A percentile compares a stretch with the other conserved stretches of the same genome.
These are phyloP conservation scores for Oncopeltus fasciatus DNA, from an alignment of 1,140 invertebrate genomes.

Conservation along the genomic window DNA sequence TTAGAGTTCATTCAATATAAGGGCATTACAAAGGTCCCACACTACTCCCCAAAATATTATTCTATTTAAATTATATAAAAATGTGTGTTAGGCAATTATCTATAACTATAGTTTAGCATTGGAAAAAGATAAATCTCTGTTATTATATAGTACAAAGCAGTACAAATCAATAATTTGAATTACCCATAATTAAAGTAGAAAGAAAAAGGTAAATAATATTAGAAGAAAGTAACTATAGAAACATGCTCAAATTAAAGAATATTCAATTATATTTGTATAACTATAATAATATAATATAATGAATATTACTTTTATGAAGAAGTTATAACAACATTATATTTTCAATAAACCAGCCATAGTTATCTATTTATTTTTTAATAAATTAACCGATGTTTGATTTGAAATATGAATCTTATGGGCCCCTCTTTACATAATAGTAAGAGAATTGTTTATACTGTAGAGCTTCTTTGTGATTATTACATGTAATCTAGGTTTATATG, in stretches of 20 bases:
- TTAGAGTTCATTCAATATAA: too few species aligned
- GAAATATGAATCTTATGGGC: neutral
- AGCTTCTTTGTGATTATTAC: too few species aligned
- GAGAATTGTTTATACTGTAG: too few species aligned
- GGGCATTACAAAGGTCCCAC: too few species aligned
- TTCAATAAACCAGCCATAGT: neutral
- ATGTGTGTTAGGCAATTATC: too few species aligned
- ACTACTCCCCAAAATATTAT: too few species aligned
- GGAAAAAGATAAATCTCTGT: too few species aligned
- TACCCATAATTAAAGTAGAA: neutral
- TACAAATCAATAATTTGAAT: neutral
- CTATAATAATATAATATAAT: neutral
- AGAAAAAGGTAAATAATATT: neutral
- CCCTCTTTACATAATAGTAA: too few species aligned
- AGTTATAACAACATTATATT: neutral
- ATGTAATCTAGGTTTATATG: too few species aligned
- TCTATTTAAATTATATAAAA: too few species aligned
- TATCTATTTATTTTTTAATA: neutral
- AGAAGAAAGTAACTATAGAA: neutral
- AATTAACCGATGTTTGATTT: neutral
- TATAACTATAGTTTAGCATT: too few species aligned
- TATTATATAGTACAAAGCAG: neutral
- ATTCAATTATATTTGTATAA: constrained; percentile 5
- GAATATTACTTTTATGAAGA: neutral
- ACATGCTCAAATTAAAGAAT: constrained; percentile 8